Evolutionary conservation across 2,888 invertebrate genomes (phyloP).

Genomic region (Lagria hirta): DNA sequence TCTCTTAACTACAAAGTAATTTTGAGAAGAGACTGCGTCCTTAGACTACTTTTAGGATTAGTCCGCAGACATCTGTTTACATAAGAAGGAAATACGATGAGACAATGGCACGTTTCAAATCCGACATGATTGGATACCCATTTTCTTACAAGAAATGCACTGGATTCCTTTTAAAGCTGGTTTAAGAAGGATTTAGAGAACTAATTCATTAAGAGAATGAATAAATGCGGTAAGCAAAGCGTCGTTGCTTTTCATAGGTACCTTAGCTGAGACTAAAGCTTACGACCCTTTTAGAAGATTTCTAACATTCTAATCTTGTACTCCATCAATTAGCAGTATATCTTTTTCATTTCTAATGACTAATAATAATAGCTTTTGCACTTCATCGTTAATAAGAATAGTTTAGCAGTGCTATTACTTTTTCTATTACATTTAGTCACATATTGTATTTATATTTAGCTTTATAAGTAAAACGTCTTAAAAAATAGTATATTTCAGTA

Average conservation of each 20-base stretch:
- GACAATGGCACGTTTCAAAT: slow-evolving; percentile 31
- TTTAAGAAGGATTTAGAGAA: slow-evolving; percentile 17
- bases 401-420: too few species aligned
- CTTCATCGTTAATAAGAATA: too few species aligned
- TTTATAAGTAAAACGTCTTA: too few species aligned
- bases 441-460: too few species aligned
- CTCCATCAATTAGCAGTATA: too few species aligned
- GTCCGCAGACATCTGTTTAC: slow-evolving; percentile 25
- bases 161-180: slow-evolving; percentile 13
- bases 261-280: too few species aligned
- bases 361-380: too few species aligned
- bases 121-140: slow-evolving; percentile 39
- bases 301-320: too few species aligned
- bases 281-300: too few species aligned
- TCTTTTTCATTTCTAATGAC: too few species aligned
- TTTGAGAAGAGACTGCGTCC: slow-evolving; percentile 14
- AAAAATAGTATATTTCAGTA: too few species aligned
- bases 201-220: slow-evolving; percentile 22
- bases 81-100: slow-evolving; percentile 22
- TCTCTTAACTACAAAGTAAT: slow-evolving; percentile 12
- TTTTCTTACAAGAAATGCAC: slow-evolving; percentile 28
- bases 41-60: slow-evolving; percentile 23
- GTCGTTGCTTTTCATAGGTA: background rate
- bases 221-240: slow-evolving; percentile 6
- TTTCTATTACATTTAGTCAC: too few species aligned